A percentile compares a stretch with the other conserved stretches of the same genome.
These are phyloP conservation scores for Hyalella azteca DNA, from an alignment of 2,888 invertebrate species.

Conservation along the genomic window DNA sequence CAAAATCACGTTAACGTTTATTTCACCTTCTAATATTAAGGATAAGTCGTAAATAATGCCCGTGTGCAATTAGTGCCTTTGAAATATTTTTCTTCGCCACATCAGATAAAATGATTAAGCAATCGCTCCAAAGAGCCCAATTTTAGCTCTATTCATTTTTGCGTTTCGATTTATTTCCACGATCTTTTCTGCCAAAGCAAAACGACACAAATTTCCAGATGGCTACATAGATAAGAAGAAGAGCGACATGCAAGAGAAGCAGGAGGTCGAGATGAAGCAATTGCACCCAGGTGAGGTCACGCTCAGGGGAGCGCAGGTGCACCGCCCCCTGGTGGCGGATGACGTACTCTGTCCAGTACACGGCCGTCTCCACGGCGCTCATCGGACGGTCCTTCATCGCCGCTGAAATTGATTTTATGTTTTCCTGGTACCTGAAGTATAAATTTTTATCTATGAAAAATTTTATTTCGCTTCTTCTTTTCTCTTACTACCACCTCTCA, in stretches of 20 bases:
- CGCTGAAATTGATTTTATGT: background rate
- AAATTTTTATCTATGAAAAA: no score
- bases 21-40: no score
- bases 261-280: slow-evolving; percentile 73
- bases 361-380: slow-evolving; percentile 75
- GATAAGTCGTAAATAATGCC: no score
- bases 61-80: no score
- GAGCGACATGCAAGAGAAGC: background rate
- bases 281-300: slow-evolving; percentile 73
- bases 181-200: background rate
- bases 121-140: no score
- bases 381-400: slow-evolving; percentile 62
- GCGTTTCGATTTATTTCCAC: no score
- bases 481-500: no score
- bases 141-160: no score
- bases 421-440: slow-evolving; percentile 20
- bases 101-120: no score
- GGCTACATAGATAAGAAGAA: background rate
- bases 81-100: no score
- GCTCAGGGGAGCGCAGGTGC: slow-evolving; percentile 77
- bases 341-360: slow-evolving; percentile 88
- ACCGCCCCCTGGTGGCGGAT: slow-evolving; percentile 81
- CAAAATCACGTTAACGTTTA: no score
- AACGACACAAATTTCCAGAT: background rate
- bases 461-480: no score